Percentiles rank a stretch among this genome's conserved stretches.
Conservation (phyloP, 2,797 vertebrate species). For the Pelochelys cantorii region DNA sequence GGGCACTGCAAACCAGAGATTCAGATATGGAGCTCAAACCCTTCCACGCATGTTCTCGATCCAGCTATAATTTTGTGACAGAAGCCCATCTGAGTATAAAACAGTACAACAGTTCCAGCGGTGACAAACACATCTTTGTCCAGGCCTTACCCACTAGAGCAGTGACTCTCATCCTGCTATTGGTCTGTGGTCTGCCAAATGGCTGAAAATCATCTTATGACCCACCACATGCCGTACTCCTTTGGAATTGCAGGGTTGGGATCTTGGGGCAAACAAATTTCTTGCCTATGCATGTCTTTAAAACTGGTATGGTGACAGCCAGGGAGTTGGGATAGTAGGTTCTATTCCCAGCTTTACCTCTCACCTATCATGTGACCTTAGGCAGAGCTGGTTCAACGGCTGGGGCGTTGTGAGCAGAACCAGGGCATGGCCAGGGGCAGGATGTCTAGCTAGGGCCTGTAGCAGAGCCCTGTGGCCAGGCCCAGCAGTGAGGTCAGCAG, state of each 20-base stretch:
- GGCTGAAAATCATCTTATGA: neutral
- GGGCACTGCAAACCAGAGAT: neutral
- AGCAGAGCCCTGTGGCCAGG: no score
- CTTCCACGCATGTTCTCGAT: neutral
- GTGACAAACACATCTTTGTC: neutral
- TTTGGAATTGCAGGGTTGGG: neutral
- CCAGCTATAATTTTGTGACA: neutral
- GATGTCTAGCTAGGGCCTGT: no score
- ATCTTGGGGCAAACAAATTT: neutral
- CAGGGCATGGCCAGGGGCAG: no score
- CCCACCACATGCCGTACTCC: fast-evolving
- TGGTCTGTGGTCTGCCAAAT: neutral
- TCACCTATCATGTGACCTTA: neutral
- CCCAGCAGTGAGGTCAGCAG: no score
- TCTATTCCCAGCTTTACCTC: neutral
- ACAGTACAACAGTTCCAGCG: neutral
- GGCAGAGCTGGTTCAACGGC: neutral
- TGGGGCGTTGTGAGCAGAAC: no score
- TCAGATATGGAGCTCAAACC: neutral
- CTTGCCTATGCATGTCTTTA: neutral
- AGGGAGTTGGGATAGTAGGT: fast-evolving
- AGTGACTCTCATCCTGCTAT: neutral
- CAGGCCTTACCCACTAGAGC: no score
- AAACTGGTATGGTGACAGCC: neutral
- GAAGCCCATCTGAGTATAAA: neutral